Base-by-base conservation (phyloP, 2,113 vertebrate genomes). In the Cariama cristata region DNA sequence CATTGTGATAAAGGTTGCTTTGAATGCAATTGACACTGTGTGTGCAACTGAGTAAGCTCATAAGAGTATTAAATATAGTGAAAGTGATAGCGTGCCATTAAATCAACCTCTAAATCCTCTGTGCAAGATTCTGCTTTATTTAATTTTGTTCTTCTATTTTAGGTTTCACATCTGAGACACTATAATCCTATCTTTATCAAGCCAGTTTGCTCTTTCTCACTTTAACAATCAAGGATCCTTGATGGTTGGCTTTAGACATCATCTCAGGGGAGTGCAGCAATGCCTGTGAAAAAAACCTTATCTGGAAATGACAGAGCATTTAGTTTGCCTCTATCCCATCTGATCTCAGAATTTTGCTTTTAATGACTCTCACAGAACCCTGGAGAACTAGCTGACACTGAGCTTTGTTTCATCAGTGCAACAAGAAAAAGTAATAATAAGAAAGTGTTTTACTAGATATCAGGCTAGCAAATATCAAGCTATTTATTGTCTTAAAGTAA, bases 151-250 rank as follows among this genome's bases (percentile, higher is more conserved):
- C 38, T 83, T 95, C 85, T 91, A 69, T 96, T 96, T 95, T 53
- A 90, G 32, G 14, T 95, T 97, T 95, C 88, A 88, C 52, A 90
- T 82, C 72, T 63, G 66, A 96, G 90, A 66, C 58, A n/a, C 38
- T 45, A 56, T 84, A 66, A 94, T 95, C 87, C 97, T 96, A 91
- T 94, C 79, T 96, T 97, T 86, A 97, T 97, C 93, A 97, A 92
- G 67, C 42, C 26, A 50, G 80, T 93, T 96, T 93, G 52, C 68
- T 90, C 44, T 90, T 96, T 92, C 66, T 80, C 27, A 94, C 8
- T 87, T 94, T 88, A 93, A 86, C 68, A 96, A 91, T 89, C 11
- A 40, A 83, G 50, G 47, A 63, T 87, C 85, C 56, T 92, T 90
- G 50, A 81, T 94, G 44, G 44, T 23, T 90, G 60, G 27, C 55